Base-by-base conservation (phyloP, 2,797 vertebrate species). In the Taeniopygia guttata region DNA sequence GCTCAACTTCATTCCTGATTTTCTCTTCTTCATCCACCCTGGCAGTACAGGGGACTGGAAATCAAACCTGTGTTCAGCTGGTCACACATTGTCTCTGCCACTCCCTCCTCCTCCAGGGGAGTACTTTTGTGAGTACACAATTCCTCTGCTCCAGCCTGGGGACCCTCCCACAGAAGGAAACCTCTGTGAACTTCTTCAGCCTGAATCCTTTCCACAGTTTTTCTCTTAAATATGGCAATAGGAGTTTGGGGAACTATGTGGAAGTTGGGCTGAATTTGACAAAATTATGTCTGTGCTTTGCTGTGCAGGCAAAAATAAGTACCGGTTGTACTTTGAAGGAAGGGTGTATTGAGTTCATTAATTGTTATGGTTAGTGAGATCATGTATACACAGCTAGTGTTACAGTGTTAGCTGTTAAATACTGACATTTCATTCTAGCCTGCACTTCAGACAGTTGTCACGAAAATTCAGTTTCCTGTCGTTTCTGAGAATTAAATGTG, bases 151-250 rank as follows among this genome's bases (percentile, higher is more conserved):
- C 18, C 51, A 66, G 16, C 13, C 26, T 48, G 59, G n/a, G 18
- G 4, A 9, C 30, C 40, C 38, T 72, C 40, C 29, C 34, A 42
- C 18, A 21, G 45, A 13, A 77, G 16, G 30, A 38, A 38, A 38
- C 11, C 11, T 64, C 30, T 0, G 0, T 32, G 2, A 72, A 40
- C 5, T 52, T 64, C n/a, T 52, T 34, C 16, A 9, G 13, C 20
- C 5, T 52, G 30, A 36, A 26, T 46, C 22, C 26, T 72, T 72
- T 23, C 40, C 46, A 52, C 13, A 54, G 30, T 13, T 59, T 27
- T 62, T 55, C 6, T 32, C 25, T 58, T 22, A 18, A 18, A 9
- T 69, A 20, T 9, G 18, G 18, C n/a, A 60, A 7, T 34, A 60
- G 11, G 34, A 69, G 29, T 84, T 38, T 67, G 27, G 13, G 10